phyloP scores from a whole-genome alignment of 92 coral and sea anemone species.

The Umimayanthus chanpuru region DNA sequence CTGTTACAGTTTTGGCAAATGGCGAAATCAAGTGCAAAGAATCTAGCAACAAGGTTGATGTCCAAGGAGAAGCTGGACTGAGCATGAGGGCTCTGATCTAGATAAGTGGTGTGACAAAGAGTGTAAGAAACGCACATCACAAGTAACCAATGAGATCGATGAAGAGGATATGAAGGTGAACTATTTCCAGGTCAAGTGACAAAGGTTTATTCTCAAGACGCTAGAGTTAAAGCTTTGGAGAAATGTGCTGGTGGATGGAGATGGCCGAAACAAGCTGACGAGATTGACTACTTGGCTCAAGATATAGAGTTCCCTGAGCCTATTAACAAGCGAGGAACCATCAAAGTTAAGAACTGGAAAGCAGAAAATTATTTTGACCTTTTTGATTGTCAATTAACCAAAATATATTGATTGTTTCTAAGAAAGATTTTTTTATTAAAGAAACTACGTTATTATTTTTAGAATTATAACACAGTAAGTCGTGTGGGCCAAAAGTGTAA shows the following conservation, averaged over 20 bases:
- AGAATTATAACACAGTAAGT: conserved; percentile 39
- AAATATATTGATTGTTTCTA: conserved; percentile 27
- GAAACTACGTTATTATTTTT: conserved; percentile 21
- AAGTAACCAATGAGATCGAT: conserved; percentile 28
- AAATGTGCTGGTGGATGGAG: conserved; percentile 70
- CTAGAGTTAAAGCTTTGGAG: conserved; percentile 51
- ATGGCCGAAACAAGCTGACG: conserved; percentile 58
- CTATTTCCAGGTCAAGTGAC: conserved; percentile 65
- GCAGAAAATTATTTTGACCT: conserved; percentile 18
- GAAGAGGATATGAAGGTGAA: conserved; percentile 63
- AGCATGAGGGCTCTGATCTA: conserved; percentile 50
- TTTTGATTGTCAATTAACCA: conserved; percentile 34
- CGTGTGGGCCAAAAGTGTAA: conserved; percentile 38
- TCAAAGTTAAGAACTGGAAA: conserved; percentile 39
- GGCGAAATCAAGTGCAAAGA: conserved; percentile 54
- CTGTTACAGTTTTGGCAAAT: conserved; percentile 37
- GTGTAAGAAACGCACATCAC: conserved; percentile 52
- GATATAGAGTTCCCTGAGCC: conserved; percentile 50
- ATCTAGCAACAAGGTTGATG: conserved; percentile 37
- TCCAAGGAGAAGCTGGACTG: conserved; percentile 24
- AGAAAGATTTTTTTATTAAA: conserved; percentile 33
- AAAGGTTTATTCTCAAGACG: conserved; percentile 55
- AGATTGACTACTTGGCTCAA: conserved; percentile 51
- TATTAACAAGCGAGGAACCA: conserved; percentile 29
- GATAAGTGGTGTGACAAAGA: conserved; percentile 55